Evolutionary conservation across 2,797 vertebrate genomes (phyloP), one percentile per base, ranked within the genome.

Genomic region (Brachyalestes nurse): DNA sequence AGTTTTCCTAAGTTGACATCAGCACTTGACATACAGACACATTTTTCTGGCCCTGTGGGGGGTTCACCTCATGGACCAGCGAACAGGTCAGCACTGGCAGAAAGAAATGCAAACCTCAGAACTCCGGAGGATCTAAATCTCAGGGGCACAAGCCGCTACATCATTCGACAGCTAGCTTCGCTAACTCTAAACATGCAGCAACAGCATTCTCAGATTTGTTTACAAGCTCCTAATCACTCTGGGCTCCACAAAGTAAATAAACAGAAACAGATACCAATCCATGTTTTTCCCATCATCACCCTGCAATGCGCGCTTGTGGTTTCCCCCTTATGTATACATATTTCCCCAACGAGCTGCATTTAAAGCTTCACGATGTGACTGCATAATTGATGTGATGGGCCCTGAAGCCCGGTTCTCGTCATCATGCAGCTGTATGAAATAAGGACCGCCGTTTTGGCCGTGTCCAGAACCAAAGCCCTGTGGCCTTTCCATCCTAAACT

Each of bases 301-400:
- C 62, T 19, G 67, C 49, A 40, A 53, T 72, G 74, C 71, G 12
- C 21, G 58, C 77, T 82, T 86, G 73, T 62, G 76, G 70, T 72
- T 82, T 66, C 45, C 45, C 49, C 67, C 47, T 70, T 58, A 64
- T 70, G 40, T 75, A 69, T 78, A 84, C 67, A 81, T 51, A 64
- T 73, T 81, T 78, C 62, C 42, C 66, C 25, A 51, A 64, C 71
- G 55, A 45, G 58, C 77, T 78, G 76, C 51, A 80, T 78, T 64
- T 83, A 74, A 28, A 79, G 55, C 21, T 55, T 62, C 71, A 77
- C 74, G 55, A 64, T 69, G 28, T 40, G 6, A 40, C 62, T 71
- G 80, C 72, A 76, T 83, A 86, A 86, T 84, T 84, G 80, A 80
- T 72, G 42, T 73, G n/a, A 82, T 61, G 49, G 73, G 8, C 45